phyloP scores from a whole-genome alignment of 1,140 invertebrate species.

The Anoplophora glabripennis region DNA sequence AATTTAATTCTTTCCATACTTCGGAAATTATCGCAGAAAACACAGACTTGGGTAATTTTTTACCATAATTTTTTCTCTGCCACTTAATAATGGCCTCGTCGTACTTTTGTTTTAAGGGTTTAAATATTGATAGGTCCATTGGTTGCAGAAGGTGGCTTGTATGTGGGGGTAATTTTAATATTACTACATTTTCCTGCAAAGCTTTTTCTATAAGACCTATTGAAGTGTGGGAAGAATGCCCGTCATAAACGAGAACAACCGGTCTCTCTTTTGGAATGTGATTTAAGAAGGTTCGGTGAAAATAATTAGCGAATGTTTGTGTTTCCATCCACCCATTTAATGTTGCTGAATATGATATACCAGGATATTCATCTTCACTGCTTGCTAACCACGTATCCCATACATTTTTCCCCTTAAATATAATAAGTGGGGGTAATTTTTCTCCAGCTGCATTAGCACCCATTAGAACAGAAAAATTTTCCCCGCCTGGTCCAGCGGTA shows the following conservation, averaged over 20 bases:
- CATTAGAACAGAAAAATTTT: slow-evolving; percentile 45
- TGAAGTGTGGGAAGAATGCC: too few relatives aligned
- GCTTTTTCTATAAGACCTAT: too few relatives aligned
- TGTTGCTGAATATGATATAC: slow-evolving; percentile 40
- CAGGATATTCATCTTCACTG: slow-evolving; percentile 28
- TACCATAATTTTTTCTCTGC: slow-evolving; percentile 33
- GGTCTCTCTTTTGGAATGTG: slow-evolving; percentile 7
- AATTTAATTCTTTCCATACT: slow-evolving; percentile 15
- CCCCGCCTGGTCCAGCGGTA: slow-evolving; percentile 38
- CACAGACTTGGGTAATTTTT: slow-evolving; percentile 13
- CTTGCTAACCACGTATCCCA: slow-evolving; percentile 21
- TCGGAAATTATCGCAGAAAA: slow-evolving; percentile 13
- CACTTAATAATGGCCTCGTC: slow-evolving; percentile 30
- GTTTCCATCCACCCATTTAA: neutral
- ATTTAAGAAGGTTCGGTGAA: neutral
- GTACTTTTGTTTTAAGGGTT: slow-evolving; percentile 36
- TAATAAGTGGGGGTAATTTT: neutral
- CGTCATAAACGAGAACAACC: slow-evolving; percentile 19
- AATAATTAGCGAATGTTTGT: too few relatives aligned
- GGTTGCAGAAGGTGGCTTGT: slow-evolving; percentile 40
- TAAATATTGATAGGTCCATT: slow-evolving; percentile 37
- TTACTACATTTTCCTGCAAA: slow-evolving; percentile 29
- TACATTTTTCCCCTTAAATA: neutral
- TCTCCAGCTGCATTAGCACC: slow-evolving; percentile 27
- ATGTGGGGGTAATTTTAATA: slow-evolving; percentile 31